Conservation (phyloP, 1,140 invertebrate genomes). For the Macrocentrus cingulum region DNA sequence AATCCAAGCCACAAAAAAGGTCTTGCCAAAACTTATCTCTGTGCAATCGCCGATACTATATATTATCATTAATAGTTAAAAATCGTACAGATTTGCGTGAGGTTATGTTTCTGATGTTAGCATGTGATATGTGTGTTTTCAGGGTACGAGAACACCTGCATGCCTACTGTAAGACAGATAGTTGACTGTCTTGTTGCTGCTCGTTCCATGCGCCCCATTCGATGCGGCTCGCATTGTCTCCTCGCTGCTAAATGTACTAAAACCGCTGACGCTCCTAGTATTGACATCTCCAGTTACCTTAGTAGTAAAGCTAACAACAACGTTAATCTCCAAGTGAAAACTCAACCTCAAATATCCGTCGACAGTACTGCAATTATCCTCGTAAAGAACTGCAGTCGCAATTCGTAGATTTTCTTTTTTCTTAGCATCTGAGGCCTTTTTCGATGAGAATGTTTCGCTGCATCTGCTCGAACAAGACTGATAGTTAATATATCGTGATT, state of each 20-base stretch:
- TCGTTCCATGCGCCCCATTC: constrained; percentile 50
- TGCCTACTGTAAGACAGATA: constrained; percentile 60
- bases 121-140: constrained; percentile 57
- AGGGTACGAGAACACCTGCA: constrained; percentile 58
- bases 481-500: constrained; percentile 6
- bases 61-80: too few species aligned
- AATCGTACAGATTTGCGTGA: background rate
- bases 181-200: constrained; percentile 56
- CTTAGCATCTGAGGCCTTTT: background rate
- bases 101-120: constrained; percentile 46
- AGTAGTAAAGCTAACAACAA: constrained; percentile 38
- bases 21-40: too few species aligned
- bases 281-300: constrained; percentile 36
- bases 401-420: background rate
- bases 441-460: constrained; percentile 7
- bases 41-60: too few species aligned
- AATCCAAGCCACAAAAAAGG: too few species aligned
- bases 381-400: constrained; percentile 25
- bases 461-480: constrained; percentile 24
- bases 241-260: constrained; percentile 54
- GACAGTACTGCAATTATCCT: constrained; percentile 20
- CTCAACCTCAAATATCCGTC: constrained; percentile 11
- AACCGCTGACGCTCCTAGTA: constrained; percentile 44
- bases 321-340: constrained; percentile 37
- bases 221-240: constrained; percentile 50